Conservation (phyloP, 2,888 invertebrate species). For the Aquatica leii region DNA sequence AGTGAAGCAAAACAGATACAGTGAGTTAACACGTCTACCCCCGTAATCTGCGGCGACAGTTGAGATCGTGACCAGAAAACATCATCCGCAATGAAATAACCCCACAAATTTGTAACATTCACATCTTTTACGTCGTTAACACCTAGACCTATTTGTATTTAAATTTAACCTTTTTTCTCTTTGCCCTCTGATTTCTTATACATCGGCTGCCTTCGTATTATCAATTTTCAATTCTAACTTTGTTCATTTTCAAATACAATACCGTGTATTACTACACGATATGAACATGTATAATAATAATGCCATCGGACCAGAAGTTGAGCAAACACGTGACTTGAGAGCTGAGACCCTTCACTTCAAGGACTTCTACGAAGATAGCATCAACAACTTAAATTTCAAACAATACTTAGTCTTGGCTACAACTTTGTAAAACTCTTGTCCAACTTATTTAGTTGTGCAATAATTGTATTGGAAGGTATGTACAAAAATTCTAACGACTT, state of each 20-base stretch:
- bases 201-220: neutral
- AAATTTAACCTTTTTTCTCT: neutral
- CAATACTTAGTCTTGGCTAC: constrained; percentile 30
- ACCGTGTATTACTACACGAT: too few species aligned
- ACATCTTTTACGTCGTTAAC: constrained; percentile 17
- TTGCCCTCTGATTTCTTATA: neutral
- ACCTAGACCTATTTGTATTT: constrained; percentile 5
- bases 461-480: constrained; percentile 34
- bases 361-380: constrained; percentile 25
- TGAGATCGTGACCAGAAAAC: constrained; percentile 60
- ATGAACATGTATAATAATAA: constrained; percentile 25
- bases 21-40: constrained; percentile 58
- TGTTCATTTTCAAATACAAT: too few species aligned
- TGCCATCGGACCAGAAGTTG: constrained; percentile 42
- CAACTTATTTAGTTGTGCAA: constrained; percentile 31
- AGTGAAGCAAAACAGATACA: constrained; percentile 56
- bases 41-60: constrained; percentile 61
- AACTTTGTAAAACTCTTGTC: constrained; percentile 31
- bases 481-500: constrained; percentile 26
- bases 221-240: neutral
- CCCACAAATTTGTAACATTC: constrained; percentile 29
- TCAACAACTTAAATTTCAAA: constrained; percentile 35
- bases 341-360: constrained; percentile 34
- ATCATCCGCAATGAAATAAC: constrained; percentile 44
- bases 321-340: constrained; percentile 48